These are phyloP conservation scores for Junonia oenone DNA, from an alignment of 2,888 invertebrate genomes.

Conservation along the genomic window DNA sequence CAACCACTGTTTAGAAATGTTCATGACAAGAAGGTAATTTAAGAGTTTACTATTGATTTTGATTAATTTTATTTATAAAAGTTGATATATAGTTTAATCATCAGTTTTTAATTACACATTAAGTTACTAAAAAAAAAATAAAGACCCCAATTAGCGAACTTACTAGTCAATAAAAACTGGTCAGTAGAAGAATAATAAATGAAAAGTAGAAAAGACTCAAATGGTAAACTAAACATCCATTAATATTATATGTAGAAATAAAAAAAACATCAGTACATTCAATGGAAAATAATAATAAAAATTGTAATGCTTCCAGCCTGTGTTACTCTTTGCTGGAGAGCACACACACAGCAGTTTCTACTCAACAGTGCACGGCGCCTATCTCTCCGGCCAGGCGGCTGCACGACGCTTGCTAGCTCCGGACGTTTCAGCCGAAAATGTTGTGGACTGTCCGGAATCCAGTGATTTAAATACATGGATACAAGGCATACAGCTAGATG, in stretches of 20 bases:
- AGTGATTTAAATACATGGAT: conserved; percentile 93
- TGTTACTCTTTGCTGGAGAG: conserved; percentile 94
- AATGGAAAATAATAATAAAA: too few species aligned
- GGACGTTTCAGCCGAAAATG: conserved; percentile 82
- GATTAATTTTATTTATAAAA: too few species aligned
- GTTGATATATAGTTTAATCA: too few species aligned
- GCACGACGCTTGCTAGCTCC: conserved; percentile 85
- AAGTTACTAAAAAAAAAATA: too few species aligned
- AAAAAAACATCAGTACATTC: not conserved
- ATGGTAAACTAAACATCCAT: too few species aligned
- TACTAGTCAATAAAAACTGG: too few species aligned
- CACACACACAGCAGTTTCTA: conserved; percentile 97
- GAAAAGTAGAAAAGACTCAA: too few species aligned
- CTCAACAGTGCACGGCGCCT: conserved; percentile 97
- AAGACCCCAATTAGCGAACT: too few species aligned
- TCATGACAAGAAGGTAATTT: conserved; percentile 83
- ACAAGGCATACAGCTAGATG: conserved; percentile 89
- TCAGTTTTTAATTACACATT: too few species aligned
- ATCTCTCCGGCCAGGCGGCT: conserved; percentile 90
- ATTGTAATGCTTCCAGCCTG: conserved; percentile 89
- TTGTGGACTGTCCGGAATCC: conserved; percentile 86
- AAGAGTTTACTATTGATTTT: too few species aligned
- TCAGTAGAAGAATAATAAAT: too few species aligned
- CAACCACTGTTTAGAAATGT: conserved; percentile 88
- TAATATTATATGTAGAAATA: too few species aligned